Evolutionary conservation across 1,140 invertebrate species (phyloP), one percentile per base, ranked within the genome.

Genomic region (Procambarus virginalis): DNA sequence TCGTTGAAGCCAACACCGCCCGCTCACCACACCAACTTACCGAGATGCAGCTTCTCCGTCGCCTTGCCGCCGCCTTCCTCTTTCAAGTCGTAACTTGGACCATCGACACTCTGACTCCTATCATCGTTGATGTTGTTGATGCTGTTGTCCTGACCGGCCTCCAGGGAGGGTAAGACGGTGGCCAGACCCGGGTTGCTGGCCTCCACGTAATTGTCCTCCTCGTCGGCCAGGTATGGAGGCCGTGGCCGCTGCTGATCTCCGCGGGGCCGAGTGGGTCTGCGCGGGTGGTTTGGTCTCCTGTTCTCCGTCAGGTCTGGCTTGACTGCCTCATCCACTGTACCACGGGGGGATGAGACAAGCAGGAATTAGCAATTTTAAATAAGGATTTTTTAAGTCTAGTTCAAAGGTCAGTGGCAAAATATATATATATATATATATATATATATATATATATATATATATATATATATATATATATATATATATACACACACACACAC

Each of bases 41-140:
- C 86, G 8, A 89, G 51, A 80, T 89, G 86, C 2, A 89, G 86
- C 20, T 89, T 89, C 80, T 89, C 86, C 9, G 86, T 83, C 45
- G 58, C 70, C 45, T 89, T 89, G 48, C 14, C 94, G 94, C 34
- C 94, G 93, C 79, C 93, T 93, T 89, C 68, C 34, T 77, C 75
- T 60, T 64, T 55, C 78, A 85, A 64, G 22, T 79, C 64, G 22
- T 64, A 91, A 4, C 55, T 84, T 1, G 81, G 86, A 6, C 73
- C 84, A 20, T 75, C 76, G 17, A 80, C 84, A 49, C 68, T 81
- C 68, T 75, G 86, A 22, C 76, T 58, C 22, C 84, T 77, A 81
- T 88, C 70, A 73, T 58, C 55, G 20, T 89, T 89, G 10, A 89
- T 89, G 49, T 89, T 89, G 48, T 89, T 89, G 49, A 89, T 89